phyloP scores from a whole-genome alignment of 2,113 vertebrate genomes.

The Vulpes vulpes region DNA sequence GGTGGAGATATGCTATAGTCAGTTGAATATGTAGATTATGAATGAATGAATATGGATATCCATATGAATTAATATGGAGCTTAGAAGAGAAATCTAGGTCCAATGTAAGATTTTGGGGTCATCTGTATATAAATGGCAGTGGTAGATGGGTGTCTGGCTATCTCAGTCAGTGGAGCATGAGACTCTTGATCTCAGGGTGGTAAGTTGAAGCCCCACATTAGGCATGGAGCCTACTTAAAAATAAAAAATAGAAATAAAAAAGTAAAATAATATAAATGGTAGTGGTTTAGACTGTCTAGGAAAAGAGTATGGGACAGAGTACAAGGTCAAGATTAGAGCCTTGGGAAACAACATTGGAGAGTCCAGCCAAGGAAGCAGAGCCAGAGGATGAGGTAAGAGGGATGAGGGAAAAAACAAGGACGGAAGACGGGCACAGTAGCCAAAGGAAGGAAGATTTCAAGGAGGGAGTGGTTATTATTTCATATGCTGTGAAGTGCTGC shows the following conservation, averaged over 20 bases:
- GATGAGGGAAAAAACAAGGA: not conserved
- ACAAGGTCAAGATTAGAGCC: not conserved
- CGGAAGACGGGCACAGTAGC: not conserved
- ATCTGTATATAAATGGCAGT: not conserved
- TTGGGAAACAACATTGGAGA: slow-evolving; percentile 21
- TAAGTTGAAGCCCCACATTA: not conserved
- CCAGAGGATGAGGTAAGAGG: slow-evolving; percentile 60
- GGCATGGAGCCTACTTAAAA: not conserved
- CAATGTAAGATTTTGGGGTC: not conserved
- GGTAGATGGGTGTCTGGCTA: not conserved
- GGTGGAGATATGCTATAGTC: not conserved
- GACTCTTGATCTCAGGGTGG: not conserved
- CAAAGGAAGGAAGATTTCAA: slow-evolving; percentile 47
- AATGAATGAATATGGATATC: not conserved
- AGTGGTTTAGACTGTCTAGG: not conserved
- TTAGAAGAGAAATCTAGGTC: not conserved
- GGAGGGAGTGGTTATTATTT: slow-evolving; percentile 29
- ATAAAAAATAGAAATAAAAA: not conserved
- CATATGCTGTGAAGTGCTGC: not conserved
- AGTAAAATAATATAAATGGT: not conserved
- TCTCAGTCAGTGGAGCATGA: not conserved
- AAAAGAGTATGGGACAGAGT: not conserved
- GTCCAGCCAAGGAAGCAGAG: not conserved
- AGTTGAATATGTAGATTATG: not conserved
- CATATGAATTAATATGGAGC: not conserved